A percentile compares a stretch with the other conserved stretches of the same genome.
These are phyloP conservation scores for Polylopha cassiicola DNA, from an alignment of 2,888 invertebrate species.

Conservation along the genomic window DNA sequence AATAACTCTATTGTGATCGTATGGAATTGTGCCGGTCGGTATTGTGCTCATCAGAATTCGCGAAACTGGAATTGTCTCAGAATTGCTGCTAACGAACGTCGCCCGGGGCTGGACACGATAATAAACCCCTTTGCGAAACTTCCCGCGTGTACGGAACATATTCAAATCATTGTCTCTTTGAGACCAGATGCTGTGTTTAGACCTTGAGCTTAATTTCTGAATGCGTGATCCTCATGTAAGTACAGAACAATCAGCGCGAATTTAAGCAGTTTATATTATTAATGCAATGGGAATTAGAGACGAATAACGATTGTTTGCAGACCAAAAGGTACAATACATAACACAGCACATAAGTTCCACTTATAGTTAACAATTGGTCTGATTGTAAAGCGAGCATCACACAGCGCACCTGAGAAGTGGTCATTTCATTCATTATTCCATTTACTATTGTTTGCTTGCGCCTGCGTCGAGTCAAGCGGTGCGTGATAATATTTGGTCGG, in stretches of 20 bases:
- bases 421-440: conserved; percentile 37
- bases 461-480: conserved; percentile 46
- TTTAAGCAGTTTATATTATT: no score
- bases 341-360: no score
- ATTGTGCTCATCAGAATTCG: conserved; percentile 63
- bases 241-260: no score
- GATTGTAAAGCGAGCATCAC: no score
- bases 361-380: no score
- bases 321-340: no score
- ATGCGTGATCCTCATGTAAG: no score
- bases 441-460: conserved; percentile 37
- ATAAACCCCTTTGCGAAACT: conserved; percentile 25
- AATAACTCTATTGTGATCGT: conserved; percentile 63
- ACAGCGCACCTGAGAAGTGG: no score
- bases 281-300: no score
- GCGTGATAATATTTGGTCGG: conserved; percentile 74
- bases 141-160: conserved; percentile 20
- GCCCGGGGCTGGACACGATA: conserved; percentile 39
- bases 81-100: conserved; percentile 56
- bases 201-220: no score
- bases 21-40: conserved; percentile 52
- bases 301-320: no score
- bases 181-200: conserved; percentile 20
- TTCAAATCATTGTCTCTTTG: conserved; percentile 24
- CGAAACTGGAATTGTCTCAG: conserved; percentile 73